Conservation (phyloP, 2,113 vertebrate species). For the Takifugu flavidus region DNA sequence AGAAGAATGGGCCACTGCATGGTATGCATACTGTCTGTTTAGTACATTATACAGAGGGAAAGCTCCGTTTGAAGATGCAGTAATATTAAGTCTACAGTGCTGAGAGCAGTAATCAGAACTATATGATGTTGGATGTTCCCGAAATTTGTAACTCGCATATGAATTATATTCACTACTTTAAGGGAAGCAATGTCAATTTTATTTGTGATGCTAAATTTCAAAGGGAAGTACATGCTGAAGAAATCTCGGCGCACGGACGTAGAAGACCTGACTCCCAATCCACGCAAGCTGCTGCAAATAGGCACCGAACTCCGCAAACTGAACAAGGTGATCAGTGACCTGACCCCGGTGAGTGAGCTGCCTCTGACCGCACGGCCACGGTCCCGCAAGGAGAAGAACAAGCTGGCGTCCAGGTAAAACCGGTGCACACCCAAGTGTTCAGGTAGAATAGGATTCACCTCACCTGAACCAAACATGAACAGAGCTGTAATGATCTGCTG, state of each 20-base stretch:
- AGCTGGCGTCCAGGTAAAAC: constrained; percentile 91
- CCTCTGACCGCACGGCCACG: constrained; percentile 92
- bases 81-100: too few relatives aligned
- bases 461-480: too few relatives aligned
- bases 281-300: constrained; percentile 94
- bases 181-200: neutral
- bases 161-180: neutral
- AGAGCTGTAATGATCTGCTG: neutral
- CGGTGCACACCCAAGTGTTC: too few relatives aligned
- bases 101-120: too few relatives aligned
- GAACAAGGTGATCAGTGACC: constrained; percentile 97
- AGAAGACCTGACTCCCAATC: constrained; percentile 96
- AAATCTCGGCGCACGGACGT: constrained; percentile 97
- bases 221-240: constrained; percentile 88
- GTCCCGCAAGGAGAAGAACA: constrained; percentile 98
- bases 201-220: neutral
- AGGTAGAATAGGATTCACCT: too few relatives aligned
- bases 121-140: too few relatives aligned
- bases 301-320: constrained; percentile 93
- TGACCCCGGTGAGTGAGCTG: constrained; percentile 96
- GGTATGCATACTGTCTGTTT: constrained; percentile 36
- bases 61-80: neutral
- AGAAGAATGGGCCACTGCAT: constrained; percentile 90
- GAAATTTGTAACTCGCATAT: too few relatives aligned
- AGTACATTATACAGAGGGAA: neutral